These are phyloP conservation scores for Tenrec ecaudatus DNA, from an alignment of 2,113 vertebrate species.

Conservation along the genomic window DNA sequence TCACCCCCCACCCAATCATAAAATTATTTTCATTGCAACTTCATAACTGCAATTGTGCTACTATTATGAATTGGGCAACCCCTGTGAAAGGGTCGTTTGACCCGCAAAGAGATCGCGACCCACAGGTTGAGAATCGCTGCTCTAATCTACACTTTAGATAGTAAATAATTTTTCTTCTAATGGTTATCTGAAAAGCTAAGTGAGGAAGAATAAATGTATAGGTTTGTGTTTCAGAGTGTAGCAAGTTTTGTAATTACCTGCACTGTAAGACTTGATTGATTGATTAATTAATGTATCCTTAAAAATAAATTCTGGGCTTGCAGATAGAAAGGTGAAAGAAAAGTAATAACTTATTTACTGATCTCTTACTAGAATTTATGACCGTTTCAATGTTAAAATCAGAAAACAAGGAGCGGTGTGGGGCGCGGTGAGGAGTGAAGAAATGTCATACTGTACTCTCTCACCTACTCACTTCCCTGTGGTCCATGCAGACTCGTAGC, in stretches of 20 bases:
- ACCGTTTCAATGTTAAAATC: background rate
- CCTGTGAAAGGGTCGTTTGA: no score
- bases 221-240: background rate
- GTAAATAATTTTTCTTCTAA: background rate
- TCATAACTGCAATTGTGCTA: no score
- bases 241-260: conserved; percentile 15
- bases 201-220: no score
- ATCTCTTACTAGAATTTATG: background rate
- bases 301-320: conserved; percentile 17
- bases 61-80: no score
- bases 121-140: no score
- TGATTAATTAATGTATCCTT: background rate
- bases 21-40: no score
- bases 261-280: conserved; percentile 21
- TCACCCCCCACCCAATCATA: no score
- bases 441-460: background rate
- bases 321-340: conserved; percentile 24
- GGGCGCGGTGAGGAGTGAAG: background rate
- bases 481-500: no score
- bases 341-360: conserved; percentile 7
- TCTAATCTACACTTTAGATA: background rate
- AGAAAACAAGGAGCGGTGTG: conserved; percentile 27
- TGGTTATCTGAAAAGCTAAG: no score
- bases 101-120: no score
- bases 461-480: no score